These are phyloP conservation scores for Tokudaia tokunoshimensis DNA, from an alignment of 2,797 vertebrate species.

Conservation along the genomic window DNA sequence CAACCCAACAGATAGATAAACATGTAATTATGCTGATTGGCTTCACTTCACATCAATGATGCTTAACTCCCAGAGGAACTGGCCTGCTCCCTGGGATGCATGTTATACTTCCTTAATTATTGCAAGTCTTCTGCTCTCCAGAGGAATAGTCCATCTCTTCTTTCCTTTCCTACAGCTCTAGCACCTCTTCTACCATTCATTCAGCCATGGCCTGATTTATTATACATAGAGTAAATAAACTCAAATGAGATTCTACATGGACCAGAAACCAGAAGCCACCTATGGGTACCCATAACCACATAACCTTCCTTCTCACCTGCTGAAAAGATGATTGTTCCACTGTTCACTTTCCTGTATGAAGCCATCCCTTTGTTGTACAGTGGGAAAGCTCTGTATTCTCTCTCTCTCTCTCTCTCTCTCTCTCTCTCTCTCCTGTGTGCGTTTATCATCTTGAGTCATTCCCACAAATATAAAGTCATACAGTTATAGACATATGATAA, in stretches of 20 bases:
- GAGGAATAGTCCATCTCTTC: not conserved
- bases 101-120: not conserved
- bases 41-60: not conserved
- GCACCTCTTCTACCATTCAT: not conserved
- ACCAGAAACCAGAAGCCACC: not conserved
- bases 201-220: not conserved
- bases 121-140: not conserved
- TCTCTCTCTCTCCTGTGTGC: not conserved
- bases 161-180: conserved; percentile 31
- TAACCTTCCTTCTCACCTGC: not conserved
- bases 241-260: not conserved
- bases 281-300: not conserved
- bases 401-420: not conserved
- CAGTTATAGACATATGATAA: not conserved
- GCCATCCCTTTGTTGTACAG: not conserved
- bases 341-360: not conserved
- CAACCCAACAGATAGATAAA: not conserved
- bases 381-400: not conserved
- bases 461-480: not conserved
- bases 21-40: not conserved
- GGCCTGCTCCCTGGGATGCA: not conserved
- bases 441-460: not conserved
- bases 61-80: not conserved
- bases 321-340: not conserved
- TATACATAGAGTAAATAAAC: conserved; percentile 8